Conservation (phyloP, 2,888 invertebrate genomes). For the Amiota communis region DNA sequence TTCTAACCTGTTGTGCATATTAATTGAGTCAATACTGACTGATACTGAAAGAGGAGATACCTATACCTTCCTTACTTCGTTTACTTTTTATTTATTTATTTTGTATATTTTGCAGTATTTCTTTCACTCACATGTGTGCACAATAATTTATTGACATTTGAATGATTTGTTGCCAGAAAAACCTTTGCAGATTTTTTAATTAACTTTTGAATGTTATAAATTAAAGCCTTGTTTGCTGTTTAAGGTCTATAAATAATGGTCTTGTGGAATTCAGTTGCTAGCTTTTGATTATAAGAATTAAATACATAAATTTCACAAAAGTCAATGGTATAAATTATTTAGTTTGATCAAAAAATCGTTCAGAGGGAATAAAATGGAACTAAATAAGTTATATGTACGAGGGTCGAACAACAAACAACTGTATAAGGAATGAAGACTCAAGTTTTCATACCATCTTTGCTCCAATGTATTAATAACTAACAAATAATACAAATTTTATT, state of each 20-base stretch:
- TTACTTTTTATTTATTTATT: not conserved
- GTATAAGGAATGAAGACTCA: too few species aligned
- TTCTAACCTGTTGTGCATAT: conserved; percentile 30
- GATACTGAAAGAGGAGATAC: not conserved
- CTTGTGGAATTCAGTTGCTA: not conserved
- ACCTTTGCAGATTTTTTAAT: conserved; percentile 46
- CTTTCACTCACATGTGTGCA: not conserved
- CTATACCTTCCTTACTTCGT: conserved; percentile 7
- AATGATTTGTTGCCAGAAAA: conserved; percentile 46
- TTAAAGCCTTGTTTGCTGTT: conserved; percentile 31
- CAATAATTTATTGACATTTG: conserved; percentile 48
- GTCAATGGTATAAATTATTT: too few species aligned
- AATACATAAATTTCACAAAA: not conserved
- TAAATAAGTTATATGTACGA: too few species aligned
- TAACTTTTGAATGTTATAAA: conserved; percentile 42
- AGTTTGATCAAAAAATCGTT: too few species aligned
- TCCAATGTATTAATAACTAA: too few species aligned
- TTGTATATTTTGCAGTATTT: not conserved
- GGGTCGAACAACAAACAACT: too few species aligned
- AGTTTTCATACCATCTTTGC: too few species aligned
- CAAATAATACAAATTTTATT: too few species aligned
- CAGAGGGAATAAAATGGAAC: too few species aligned
- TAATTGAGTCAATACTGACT: conserved; percentile 15
- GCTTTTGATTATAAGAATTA: not conserved
- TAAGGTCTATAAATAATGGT: not conserved